Percentiles rank a stretch among this genome's conserved stretches.
These are phyloP conservation scores for Platyura marginata DNA, from an alignment of 1,140 invertebrate genomes.

Conservation along the genomic window DNA sequence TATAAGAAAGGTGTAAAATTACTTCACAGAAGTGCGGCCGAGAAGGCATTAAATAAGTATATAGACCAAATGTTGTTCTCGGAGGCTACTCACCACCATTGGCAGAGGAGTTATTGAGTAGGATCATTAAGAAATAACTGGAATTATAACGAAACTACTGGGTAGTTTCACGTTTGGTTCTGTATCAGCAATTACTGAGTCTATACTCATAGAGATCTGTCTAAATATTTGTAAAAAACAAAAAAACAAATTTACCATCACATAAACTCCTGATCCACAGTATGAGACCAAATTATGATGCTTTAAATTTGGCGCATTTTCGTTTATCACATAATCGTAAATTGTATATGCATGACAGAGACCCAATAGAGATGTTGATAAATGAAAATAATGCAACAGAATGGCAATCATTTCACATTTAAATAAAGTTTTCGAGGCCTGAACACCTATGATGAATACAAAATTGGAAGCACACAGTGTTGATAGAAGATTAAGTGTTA, in stretches of 20 bases:
- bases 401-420: conserved; percentile 42
- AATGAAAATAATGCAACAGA: conserved; percentile 44
- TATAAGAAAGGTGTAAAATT: no score
- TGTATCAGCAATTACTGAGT: no score
- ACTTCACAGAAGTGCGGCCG: no score
- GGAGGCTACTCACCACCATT: no score
- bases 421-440: conserved; percentile 36
- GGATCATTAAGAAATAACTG: neutral
- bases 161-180: neutral
- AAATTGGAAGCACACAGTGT: conserved; percentile 22
- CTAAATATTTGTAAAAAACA: neutral
- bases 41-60: no score
- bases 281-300: conserved; percentile 32
- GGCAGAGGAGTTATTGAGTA: no score
- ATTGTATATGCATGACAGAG: conserved; percentile 29
- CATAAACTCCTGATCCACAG: conserved; percentile 30
- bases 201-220: no score
- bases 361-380: conserved; percentile 45
- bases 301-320: conserved; percentile 19
- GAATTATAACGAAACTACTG: neutral
- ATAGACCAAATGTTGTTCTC: no score
- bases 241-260: conserved; percentile 28
- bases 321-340: conserved; percentile 21
- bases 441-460: conserved; percentile 28
- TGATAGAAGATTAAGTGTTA: conserved; percentile 16